Percentiles rank a stretch among this genome's conserved stretches.
phyloP scores from a whole-genome alignment of 23 tunicate species.

The Corella eumyota region DNA sequence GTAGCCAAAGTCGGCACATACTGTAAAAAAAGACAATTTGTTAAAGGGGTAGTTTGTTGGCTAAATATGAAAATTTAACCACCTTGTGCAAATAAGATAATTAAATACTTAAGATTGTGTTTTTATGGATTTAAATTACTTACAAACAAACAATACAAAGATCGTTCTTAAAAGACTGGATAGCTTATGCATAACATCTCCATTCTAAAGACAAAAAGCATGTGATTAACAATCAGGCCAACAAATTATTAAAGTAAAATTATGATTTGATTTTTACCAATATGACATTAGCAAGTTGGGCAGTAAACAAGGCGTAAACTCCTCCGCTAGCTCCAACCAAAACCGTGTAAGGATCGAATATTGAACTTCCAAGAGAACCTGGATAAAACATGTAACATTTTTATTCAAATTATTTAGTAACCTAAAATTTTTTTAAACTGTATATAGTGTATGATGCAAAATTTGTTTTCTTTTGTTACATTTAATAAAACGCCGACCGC shows the following conservation, averaged over 20 bases:
- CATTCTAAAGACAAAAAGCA: slow-evolving; percentile 35
- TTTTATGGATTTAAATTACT: slow-evolving; percentile 16
- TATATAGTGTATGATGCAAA: too few relatives aligned
- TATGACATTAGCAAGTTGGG: slow-evolving; percentile 83
- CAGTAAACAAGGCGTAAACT: slow-evolving; percentile 73
- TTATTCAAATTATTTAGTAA: too few relatives aligned
- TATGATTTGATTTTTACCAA: slow-evolving; percentile 71
- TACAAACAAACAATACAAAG: slow-evolving; percentile 46
- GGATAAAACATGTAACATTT: neutral
- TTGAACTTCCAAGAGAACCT: slow-evolving; percentile 83
- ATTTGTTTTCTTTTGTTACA: too few relatives aligned
- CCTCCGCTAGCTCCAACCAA: slow-evolving; percentile 99
- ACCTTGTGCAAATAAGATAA: too few relatives aligned
- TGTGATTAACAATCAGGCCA: neutral
- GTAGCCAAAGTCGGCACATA: slow-evolving; percentile 70
- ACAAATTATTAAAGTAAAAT: neutral
- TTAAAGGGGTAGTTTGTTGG: neutral
- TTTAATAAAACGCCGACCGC: too few relatives aligned
- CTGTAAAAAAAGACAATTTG: slow-evolving; percentile 7
- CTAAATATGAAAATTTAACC: neutral
- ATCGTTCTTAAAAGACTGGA: slow-evolving; percentile 56
- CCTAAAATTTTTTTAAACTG: too few relatives aligned
- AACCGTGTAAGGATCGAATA: slow-evolving; percentile 59
- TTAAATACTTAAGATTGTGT: neutral
- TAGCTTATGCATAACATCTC: slow-evolving; percentile 92